Evolutionary conservation across 23 tunicate genomes (phyloP), one percentile per base, ranked within the genome.

Genomic region (Ciona savignyi): DNA sequence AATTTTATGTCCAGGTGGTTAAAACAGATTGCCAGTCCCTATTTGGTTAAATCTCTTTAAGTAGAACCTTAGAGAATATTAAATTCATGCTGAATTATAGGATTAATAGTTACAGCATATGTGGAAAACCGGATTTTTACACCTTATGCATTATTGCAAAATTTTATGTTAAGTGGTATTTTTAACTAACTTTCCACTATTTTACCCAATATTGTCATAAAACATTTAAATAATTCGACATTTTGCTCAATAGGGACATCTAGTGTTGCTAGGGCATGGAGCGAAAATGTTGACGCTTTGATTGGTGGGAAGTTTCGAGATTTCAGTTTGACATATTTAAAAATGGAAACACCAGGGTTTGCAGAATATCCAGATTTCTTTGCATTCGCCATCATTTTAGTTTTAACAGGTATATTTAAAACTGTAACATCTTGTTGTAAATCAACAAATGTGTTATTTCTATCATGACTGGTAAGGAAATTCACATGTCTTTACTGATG

Each of bases 341-440:
- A 33, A 27, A 80, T 90, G 62, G 71, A 75, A 71, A 33, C 75
- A 19, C 82, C 90, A 2, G 90, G 86, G 3, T 65, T 90, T 4
- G 97, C 90, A 1, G 69, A 84, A 64, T 90, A 90, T 64, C 97
- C 97, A 3, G 97, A 90, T 63, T 80, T 90, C 35, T 75, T 90
- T 80, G 97, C 97, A 2, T 79, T 79, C 34, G 76, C 65, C 4
- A 71, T 90, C 49, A 81, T 90, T 2, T 35, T 90, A 30, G 65
- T 90, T 15, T 70, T 90, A 70, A 84, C 97, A 35, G 86, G 95
- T 86, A 67, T 24, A n/a, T 30, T n/a, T n/a, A n/a, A n/a, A n/a
- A n/a, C n/a, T n/a, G n/a, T n/a, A n/a, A n/a, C n/a, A n/a, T n/a
- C n/a, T n/a, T n/a, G n/a, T n/a, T n/a, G n/a, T n/a, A n/a, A n/a